Evolutionary conservation across 2,113 vertebrate genomes (phyloP), one percentile per base, ranked within the genome.

Genomic region (Rattus rattus): DNA sequence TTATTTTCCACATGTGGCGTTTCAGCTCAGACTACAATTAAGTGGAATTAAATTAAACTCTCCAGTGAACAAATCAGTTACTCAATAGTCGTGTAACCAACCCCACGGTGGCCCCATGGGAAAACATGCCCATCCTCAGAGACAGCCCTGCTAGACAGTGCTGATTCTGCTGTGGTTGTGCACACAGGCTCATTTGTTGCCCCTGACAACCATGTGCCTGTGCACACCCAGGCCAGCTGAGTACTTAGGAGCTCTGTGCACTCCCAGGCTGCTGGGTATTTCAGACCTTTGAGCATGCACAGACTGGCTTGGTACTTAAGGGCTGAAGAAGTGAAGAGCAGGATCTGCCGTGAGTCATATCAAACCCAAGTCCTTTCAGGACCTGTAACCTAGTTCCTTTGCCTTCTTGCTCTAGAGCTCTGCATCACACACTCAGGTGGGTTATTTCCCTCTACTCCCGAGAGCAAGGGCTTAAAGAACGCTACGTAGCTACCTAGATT

Each of bases 21-120:
- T 75, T 84, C 90, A 63, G 63, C 76, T 88, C 86, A 76, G 77
- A 80, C 70, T 91, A 61, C 20, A 94, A 39, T 90, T 49, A 95
- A 72, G 26, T 91, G 65, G 9, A 93, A 56, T 86, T 72, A 67
- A 91, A 59, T 94, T 88, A 33, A 96, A n/a, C 70, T 84, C 63
- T 54, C 83, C 33, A 43, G 76, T 54, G 61, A 92, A 13, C 70
- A n/a, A 26, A 81, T 88, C 90, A 39, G 39, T 75, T 79, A 22
- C 72, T 94, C 26, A 52, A 1, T 28, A 33, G 75, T 54, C 33
- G 75, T 52, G 7, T 73, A 47, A 47, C 56, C 88, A 65, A 30
- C 30, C 13, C 24, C 33, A 28, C 24, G 83, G 33, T 86, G 84
- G 47, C 28, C 22, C 39, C 2, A 0, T 30, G 24, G 33, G 1